A percentile compares a stretch with the other conserved stretches of the same genome.
phyloP scores from a whole-genome alignment of 2,888 invertebrate species.

The Aphodius sticticus region DNA sequence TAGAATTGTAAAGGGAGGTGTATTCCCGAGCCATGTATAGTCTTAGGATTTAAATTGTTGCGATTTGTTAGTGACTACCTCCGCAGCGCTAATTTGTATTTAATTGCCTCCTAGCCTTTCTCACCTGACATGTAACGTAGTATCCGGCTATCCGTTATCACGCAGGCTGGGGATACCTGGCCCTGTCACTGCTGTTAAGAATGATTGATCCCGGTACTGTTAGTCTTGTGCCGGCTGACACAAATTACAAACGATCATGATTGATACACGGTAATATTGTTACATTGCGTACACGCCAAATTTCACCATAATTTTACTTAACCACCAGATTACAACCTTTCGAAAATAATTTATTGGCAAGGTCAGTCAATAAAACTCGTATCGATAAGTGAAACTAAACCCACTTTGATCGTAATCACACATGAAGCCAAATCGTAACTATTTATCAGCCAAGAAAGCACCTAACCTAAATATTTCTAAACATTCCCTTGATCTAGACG shows the following conservation, averaged over 20 bases:
- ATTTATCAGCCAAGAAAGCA: too few species aligned
- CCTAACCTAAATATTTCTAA: too few species aligned
- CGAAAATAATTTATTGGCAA: neutral
- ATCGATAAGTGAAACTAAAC: too few species aligned
- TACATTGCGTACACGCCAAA: neutral
- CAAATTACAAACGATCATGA: conserved; percentile 4
- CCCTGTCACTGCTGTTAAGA: neutral
- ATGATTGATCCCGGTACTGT: neutral
- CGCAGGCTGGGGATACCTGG: neutral
- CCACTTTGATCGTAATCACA: too few species aligned
- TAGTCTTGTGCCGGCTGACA: neutral
- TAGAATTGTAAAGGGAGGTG: too few species aligned
- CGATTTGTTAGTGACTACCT: neutral
- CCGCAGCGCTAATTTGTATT: neutral
- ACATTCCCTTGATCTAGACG: too few species aligned
- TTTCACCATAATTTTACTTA: neutral
- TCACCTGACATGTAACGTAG: neutral
- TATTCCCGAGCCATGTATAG: too few species aligned
- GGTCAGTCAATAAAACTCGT: too few species aligned
- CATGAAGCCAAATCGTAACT: too few species aligned
- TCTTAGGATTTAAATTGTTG: neutral
- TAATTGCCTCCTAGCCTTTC: neutral
- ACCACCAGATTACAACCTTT: neutral
- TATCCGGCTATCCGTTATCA: neutral
- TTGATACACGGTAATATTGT: neutral